These are phyloP conservation scores for Prochilodus magdalenae DNA, from an alignment of 2,113 vertebrate species.

Conservation along the genomic window DNA sequence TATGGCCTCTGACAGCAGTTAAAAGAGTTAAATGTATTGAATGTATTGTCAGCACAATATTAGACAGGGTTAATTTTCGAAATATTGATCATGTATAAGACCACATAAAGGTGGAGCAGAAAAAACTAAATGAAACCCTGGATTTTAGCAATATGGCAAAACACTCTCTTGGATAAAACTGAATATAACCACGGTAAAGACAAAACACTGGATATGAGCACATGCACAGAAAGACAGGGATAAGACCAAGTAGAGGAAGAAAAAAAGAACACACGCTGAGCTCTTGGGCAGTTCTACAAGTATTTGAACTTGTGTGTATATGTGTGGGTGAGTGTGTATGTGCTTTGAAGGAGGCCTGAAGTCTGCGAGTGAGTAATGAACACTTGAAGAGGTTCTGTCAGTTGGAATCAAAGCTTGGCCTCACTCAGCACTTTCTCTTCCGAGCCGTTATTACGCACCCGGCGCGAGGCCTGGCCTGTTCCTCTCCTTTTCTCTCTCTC, in stretches of 20 bases:
- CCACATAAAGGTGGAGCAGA: too few relatives aligned
- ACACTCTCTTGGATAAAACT: background rate
- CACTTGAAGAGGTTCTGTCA: slow-evolving; percentile 89
- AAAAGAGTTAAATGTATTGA: too few relatives aligned
- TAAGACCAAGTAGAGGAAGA: background rate
- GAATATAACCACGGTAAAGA: background rate
- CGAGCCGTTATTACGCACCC: slow-evolving; percentile 82
- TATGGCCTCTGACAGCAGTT: too few relatives aligned
- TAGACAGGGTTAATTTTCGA: too few relatives aligned
- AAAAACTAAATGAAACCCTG: too few relatives aligned
- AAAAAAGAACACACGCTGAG: slow-evolving; percentile 38
- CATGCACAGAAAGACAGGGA: background rate
- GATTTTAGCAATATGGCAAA: background rate
- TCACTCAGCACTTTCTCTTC: slow-evolving; percentile 86
- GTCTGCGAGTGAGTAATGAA: slow-evolving; percentile 89
- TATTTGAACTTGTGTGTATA: slow-evolving; percentile 30
- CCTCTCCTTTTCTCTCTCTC: slow-evolving; percentile 60
- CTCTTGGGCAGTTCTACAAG: slow-evolving; percentile 13
- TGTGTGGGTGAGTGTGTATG: slow-evolving; percentile 45
- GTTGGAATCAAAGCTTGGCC: slow-evolving; percentile 83
- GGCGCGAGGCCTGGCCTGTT: slow-evolving; percentile 62
- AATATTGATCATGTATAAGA: too few relatives aligned
- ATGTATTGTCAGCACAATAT: too few relatives aligned
- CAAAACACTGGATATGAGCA: background rate
- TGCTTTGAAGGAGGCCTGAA: slow-evolving; percentile 77